These are phyloP conservation scores for Morinoia aosen DNA, from an alignment of 2,888 invertebrate species.

Conservation along the genomic window DNA sequence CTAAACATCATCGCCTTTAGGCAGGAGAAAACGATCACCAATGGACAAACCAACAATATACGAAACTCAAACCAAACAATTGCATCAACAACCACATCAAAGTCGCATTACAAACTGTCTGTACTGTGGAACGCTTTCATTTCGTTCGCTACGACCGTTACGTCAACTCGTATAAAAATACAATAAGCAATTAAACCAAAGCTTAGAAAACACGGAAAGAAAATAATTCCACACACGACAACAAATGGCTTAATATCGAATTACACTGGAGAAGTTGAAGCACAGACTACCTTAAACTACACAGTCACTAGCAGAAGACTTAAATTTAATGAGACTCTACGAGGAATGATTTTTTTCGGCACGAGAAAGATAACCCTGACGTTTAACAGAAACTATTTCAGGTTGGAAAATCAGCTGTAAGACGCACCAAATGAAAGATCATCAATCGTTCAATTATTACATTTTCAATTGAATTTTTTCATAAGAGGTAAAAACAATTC, in stretches of 20 bases:
- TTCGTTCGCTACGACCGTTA: background rate
- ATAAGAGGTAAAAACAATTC: no score
- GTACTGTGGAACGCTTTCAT: background rate
- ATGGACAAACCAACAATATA: background rate
- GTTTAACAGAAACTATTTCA: background rate
- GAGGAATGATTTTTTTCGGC: background rate
- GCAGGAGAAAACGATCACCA: background rate
- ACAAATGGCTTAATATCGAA: background rate
- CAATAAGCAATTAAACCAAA: background rate
- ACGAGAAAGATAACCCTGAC: background rate
- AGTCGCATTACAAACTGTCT: background rate
- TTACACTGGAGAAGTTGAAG: background rate
- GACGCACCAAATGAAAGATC: no score
- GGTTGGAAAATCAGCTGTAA: background rate
- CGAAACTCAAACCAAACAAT: background rate
- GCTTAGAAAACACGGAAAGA: background rate
- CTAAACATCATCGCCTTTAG: no score
- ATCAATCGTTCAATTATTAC: no score
- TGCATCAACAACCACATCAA: background rate
- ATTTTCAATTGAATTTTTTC: no score
- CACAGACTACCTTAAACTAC: background rate
- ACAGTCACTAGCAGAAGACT: background rate
- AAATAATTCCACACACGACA: background rate
- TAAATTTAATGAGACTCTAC: background rate
- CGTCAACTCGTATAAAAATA: background rate